phyloP scores from a whole-genome alignment of 1,140 invertebrate species.

The Conus ventricosus region DNA sequence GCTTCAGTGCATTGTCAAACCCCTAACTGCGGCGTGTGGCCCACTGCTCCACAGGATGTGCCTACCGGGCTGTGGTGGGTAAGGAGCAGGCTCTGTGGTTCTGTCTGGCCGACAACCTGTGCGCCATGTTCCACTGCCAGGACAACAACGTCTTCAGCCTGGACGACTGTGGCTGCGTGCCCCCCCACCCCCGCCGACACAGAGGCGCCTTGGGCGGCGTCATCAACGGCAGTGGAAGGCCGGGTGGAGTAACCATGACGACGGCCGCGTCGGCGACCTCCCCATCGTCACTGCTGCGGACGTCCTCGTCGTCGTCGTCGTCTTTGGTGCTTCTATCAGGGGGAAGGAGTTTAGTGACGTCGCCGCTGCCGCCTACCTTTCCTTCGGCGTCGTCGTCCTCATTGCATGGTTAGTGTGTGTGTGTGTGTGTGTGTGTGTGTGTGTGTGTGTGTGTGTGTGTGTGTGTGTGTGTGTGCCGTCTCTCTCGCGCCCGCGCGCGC shows the following conservation, averaged over 20 bases:
- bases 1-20: no score
- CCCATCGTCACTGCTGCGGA: background rate
- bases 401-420: background rate
- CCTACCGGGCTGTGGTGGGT: constrained; percentile 30
- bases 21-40: background rate
- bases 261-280: background rate
- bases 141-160: constrained; percentile 34
- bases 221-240: background rate
- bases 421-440: constrained; percentile 23
- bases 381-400: background rate
- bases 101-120: constrained; percentile 33
- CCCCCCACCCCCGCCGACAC: background rate
- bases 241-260: no score
- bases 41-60: constrained; percentile 10
- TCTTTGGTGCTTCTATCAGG: background rate
- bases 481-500: no score
- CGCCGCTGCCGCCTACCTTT: background rate
- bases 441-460: background rate
- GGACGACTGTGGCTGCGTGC: constrained; percentile 31
- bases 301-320: background rate
- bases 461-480: background rate
- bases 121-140: constrained; percentile 35
- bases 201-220: background rate
- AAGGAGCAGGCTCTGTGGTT: constrained; percentile 37
- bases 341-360: background rate